phyloP scores from a whole-genome alignment of 2,888 invertebrate species.

The Drosophila anomalata region DNA sequence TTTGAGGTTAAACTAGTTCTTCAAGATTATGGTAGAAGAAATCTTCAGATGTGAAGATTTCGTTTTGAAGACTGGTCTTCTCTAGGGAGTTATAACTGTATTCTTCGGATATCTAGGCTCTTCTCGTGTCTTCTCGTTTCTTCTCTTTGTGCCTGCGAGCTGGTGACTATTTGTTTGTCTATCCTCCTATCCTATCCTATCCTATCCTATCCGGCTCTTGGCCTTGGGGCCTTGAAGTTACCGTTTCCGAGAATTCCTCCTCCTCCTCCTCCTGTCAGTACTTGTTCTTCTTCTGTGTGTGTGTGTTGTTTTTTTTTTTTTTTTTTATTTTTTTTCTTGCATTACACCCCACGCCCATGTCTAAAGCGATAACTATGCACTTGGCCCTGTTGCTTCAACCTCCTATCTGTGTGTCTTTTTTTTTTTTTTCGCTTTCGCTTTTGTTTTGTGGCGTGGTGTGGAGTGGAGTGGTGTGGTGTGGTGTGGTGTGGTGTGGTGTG shows the following conservation, averaged over 20 bases:
- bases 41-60: background rate
- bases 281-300: constrained; percentile 2
- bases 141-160: constrained; percentile 20
- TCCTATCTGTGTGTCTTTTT: constrained; percentile 1
- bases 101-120: constrained; percentile 2
- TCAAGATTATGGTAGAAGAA: background rate
- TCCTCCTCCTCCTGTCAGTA: constrained; percentile 2
- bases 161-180: constrained; percentile 48
- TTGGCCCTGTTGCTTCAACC: constrained; percentile 24
- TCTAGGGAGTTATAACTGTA: background rate
- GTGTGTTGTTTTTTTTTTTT: background rate
- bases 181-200: constrained; percentile 24
- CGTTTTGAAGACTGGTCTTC: background rate
- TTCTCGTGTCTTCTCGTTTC: background rate
- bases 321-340: too few species aligned
- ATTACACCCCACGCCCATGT: background rate
- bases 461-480: constrained; percentile 7
- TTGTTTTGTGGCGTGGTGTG: constrained; percentile 5
- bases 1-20: background rate
- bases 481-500: constrained; percentile 12
- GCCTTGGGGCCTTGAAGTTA: constrained; percentile 81
- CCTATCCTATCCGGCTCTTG: constrained; percentile 48
- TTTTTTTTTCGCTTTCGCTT: constrained; percentile 30
- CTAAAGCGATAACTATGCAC: constrained; percentile 55
- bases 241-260: constrained; percentile 78